Conservation (phyloP, 2,797 vertebrate species). For the Typhlichthys eigenmanni region DNA sequence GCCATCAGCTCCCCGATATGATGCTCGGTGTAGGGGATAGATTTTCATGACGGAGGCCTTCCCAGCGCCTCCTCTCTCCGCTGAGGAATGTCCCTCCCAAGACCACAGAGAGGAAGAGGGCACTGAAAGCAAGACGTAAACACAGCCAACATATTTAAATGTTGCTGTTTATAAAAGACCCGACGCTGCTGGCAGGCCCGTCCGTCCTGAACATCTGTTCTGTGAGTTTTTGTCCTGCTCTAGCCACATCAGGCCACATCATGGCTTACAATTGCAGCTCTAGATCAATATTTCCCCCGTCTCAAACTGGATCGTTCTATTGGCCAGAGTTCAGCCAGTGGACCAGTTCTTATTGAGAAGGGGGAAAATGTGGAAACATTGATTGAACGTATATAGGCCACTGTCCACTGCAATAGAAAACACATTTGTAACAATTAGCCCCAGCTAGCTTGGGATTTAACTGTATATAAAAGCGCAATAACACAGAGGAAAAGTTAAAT, state of each 20-base stretch:
- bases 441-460: conserved; percentile 38
- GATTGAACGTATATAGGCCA: conserved; percentile 47
- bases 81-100: conserved; percentile 65
- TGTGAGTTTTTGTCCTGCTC: conserved; percentile 32
- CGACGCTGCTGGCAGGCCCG: conserved; percentile 23
- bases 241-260: conserved; percentile 54
- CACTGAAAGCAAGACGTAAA: conserved; percentile 59
- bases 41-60: conserved; percentile 66
- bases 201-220: conserved; percentile 58
- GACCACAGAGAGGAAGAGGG: conserved; percentile 63
- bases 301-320: conserved; percentile 66
- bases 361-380: conserved; percentile 38
- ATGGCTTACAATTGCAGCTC: conserved; percentile 53
- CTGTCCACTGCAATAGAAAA: conserved; percentile 67
- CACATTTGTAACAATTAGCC: conserved; percentile 66
- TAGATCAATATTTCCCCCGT: conserved; percentile 75
- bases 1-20: conserved; percentile 55
- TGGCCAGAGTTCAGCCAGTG: conserved; percentile 59
- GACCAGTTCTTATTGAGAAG: conserved; percentile 62
- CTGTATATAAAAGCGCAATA: conserved; percentile 40
- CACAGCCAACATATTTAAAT: conserved; percentile 53
- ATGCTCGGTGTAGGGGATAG: conserved; percentile 62
- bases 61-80: conserved; percentile 23
- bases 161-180: conserved; percentile 44
- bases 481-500: conserved; percentile 30